These are phyloP conservation scores for Erannis defoliaria DNA, from an alignment of 2,888 invertebrate species.

Conservation along the genomic window DNA sequence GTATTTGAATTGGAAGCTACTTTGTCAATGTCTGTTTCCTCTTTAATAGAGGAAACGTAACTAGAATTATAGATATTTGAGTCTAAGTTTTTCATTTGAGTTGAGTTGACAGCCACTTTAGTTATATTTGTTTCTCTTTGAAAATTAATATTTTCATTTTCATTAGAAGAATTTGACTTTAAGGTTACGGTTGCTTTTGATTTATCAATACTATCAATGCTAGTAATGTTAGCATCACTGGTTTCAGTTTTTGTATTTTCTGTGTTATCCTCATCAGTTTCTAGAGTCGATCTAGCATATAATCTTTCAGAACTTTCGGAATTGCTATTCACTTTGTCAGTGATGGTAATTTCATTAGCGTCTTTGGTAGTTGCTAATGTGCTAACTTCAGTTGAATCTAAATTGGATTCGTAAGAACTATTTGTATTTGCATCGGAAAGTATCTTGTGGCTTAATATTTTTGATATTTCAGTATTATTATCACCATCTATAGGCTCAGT, in stretches of 20 bases:
- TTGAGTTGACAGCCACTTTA: no score
- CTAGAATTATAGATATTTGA: no score
- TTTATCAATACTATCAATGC: not conserved
- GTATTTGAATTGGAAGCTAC: no score
- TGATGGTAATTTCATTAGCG: not conserved
- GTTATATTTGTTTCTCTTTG: no score
- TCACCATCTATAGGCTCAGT: not conserved
- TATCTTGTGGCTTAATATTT: not conserved
- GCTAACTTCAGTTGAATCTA: not conserved
- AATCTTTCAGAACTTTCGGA: not conserved
- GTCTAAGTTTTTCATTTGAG: no score
- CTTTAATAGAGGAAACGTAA: no score
- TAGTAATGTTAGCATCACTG: not conserved
- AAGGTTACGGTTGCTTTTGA: not conserved
- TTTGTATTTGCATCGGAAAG: not conserved
- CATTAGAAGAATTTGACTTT: not conserved
- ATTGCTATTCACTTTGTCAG: not conserved
- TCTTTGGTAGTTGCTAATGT: not conserved
- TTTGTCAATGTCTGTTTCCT: not conserved
- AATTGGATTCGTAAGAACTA: not conserved
- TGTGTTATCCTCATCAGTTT: not conserved
- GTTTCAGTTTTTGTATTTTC: not conserved
- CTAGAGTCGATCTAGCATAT: conserved; percentile 2
- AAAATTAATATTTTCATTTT: not conserved
- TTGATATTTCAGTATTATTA: not conserved